Evolutionary conservation across 1,140 invertebrate genomes (phyloP).

Genomic region (Bombus huntii): DNA sequence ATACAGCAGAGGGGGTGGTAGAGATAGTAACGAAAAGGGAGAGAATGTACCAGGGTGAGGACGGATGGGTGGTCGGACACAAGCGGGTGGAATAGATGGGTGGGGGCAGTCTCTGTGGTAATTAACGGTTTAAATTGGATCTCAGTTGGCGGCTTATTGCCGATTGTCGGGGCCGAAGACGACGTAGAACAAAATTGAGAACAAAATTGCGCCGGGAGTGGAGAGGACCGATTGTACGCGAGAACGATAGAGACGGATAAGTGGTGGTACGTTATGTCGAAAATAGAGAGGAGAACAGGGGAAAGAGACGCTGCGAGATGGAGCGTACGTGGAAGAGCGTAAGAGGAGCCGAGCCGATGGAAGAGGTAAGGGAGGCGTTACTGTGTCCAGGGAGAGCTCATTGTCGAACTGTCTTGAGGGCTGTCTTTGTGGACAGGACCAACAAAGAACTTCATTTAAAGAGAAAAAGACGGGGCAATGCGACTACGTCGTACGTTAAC

Average conservation of each 20-base stretch:
- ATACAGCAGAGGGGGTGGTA: constrained; percentile 29
- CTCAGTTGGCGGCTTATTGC: constrained; percentile 70
- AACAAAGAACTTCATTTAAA: constrained; percentile 70
- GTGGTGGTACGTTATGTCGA: constrained; percentile 45
- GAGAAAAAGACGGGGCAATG: constrained; percentile 47
- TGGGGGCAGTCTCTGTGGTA: constrained; percentile 64
- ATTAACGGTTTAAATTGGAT: constrained; percentile 78
- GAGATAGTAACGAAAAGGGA: constrained; percentile 58
- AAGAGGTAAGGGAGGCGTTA: constrained; percentile 34
- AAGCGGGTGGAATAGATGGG: constrained; percentile 28
- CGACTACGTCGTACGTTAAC: constrained; percentile 34
- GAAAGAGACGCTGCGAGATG: not conserved
- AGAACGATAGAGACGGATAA: constrained; percentile 54
- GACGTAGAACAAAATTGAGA: constrained; percentile 73
- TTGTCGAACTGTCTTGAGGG: constrained; percentile 66
- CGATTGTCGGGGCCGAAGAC: constrained; percentile 70
- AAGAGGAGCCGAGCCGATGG: not conserved
- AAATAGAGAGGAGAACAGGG: constrained; percentile 4
- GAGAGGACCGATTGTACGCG: constrained; percentile 61
- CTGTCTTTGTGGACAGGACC: constrained; percentile 55
- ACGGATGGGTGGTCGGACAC: constrained; percentile 32
- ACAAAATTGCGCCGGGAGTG: constrained; percentile 70
- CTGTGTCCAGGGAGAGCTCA: constrained; percentile 55
- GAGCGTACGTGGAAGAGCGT: not conserved
- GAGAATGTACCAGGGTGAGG: constrained; percentile 22